Conservation (phyloP, 2,113 vertebrate genomes). For the Otis tarda region DNA sequence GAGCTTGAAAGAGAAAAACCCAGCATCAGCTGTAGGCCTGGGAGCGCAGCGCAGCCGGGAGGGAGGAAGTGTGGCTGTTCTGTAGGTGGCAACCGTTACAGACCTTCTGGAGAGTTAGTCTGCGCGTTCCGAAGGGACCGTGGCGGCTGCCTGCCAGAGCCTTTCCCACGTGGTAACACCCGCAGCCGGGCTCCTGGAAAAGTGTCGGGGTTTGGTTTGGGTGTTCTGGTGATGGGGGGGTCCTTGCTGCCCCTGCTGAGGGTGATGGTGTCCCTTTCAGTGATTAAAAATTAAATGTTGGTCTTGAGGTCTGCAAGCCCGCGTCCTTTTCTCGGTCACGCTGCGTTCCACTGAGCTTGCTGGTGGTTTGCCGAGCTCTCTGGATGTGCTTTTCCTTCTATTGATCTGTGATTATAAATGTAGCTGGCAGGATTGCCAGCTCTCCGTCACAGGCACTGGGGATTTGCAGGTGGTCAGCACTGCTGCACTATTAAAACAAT, state of each 20-base stretch:
- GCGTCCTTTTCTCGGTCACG: not conserved
- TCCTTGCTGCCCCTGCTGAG: not conserved
- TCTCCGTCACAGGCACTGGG: not conserved
- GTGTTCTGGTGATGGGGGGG: not conserved
- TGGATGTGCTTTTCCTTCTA: conserved; percentile 16
- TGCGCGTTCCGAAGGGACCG: not conserved
- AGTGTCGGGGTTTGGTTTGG: not conserved
- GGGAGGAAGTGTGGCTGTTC: not conserved
- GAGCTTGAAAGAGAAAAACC: not conserved
- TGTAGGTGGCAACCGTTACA: not conserved
- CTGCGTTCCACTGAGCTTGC: not conserved
- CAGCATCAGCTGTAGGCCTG: not conserved
- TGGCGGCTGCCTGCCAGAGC: not conserved
- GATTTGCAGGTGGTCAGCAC: not conserved
- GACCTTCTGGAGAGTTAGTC: not conserved
- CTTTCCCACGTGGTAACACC: fast-evolving
- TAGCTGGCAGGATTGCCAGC: not conserved
- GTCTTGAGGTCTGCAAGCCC: not conserved
- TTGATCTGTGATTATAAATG: conserved; percentile 45
- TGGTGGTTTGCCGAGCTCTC: not conserved
- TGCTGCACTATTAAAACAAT: not conserved
- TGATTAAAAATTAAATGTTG: not conserved
- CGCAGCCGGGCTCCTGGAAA: not conserved
- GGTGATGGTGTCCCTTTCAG: not conserved
- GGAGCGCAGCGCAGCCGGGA: not conserved